Evolutionary conservation across 2,113 vertebrate genomes (phyloP).

Genomic region (Columba livia): DNA sequence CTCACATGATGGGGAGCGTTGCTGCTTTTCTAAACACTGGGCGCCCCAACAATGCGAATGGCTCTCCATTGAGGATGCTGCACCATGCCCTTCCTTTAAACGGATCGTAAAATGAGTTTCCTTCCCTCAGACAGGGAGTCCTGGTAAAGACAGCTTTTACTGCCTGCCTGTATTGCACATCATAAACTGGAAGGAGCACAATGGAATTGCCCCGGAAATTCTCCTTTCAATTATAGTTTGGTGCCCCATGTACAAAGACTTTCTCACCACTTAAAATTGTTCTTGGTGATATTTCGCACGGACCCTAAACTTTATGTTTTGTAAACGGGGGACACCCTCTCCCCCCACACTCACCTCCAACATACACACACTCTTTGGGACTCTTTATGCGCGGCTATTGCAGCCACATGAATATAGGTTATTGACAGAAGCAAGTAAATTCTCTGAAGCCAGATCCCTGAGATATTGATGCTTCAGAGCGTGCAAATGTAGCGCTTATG

Average conservation of each 20-base stretch:
- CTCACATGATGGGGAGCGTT: not conserved
- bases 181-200: conserved; percentile 83
- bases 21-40: conserved; percentile 17
- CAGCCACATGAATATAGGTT: not conserved
- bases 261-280: conserved; percentile 72
- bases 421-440: conserved; percentile 6
- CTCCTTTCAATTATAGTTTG: conserved; percentile 80
- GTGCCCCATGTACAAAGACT: conserved; percentile 77
- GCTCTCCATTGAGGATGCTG: conserved; percentile 56
- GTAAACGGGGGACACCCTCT: not conserved
- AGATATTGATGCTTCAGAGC: not conserved
- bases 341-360: not conserved
- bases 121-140: conserved; percentile 65
- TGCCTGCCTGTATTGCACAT: conserved; percentile 81
- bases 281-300: conserved; percentile 55
- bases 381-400: not conserved
- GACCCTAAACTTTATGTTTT: conserved; percentile 56
- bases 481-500: not conserved
- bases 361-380: not conserved
- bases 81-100: conserved; percentile 68
- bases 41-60: conserved; percentile 51
- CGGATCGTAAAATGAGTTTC: conserved; percentile 77
- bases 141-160: conserved; percentile 78
- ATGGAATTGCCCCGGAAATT: conserved; percentile 85
- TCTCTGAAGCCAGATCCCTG: not conserved